Evolutionary conservation across 2,113 vertebrate genomes (phyloP), one percentile per base, ranked within the genome.

Genomic region (Hippocampus guttulatus): DNA sequence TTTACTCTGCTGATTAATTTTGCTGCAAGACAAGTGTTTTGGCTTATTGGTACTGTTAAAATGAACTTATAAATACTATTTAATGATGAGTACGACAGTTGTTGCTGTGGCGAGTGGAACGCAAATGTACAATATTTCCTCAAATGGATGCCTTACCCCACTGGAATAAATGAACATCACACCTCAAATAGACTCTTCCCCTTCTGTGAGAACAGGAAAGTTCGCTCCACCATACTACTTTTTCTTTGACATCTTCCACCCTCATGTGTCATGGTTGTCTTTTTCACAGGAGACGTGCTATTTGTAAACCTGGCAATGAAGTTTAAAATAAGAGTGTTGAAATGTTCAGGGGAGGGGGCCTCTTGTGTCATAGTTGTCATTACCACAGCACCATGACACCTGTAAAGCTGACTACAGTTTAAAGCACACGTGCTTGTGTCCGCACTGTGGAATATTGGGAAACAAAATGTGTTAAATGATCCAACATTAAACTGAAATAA

Each of bases 1-100:
- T 84, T 55, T 84, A 78, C 85, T 71, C 5, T 49, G 81, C 64
- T 52, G 40, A 83, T 83, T 71, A 75, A 73, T 84, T 77, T 72
- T 83, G 81, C 78, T 81, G 69, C 68, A 86, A 75, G 82, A 79
- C 49, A 61, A 80, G 61, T 81, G 67, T 84, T 84, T 82, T 81
- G 68, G 68, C 54, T 65, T 69, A 78, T 80, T 72, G 76, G 79
- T 75, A 73, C 67, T 73, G 72, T 58, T 71, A 75, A 84, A 89
- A 91, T 88, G 89, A 85, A 87, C 60, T 38, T 43, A 6, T 12
- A 2, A 69, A 73, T 27, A 78, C 43, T 54, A 40, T 45, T 65
- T 65, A 65, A 25, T 18, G 30, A 33, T 33, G 23, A 65, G n/a
- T 16, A 45, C n/a, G 3, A 10, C 5, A 41, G 5, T 64, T 45